Percentiles rank a stretch among this genome's conserved stretches.
Conservation (phyloP, 2,888 invertebrate species). For the Lasioglossum calceatum region DNA sequence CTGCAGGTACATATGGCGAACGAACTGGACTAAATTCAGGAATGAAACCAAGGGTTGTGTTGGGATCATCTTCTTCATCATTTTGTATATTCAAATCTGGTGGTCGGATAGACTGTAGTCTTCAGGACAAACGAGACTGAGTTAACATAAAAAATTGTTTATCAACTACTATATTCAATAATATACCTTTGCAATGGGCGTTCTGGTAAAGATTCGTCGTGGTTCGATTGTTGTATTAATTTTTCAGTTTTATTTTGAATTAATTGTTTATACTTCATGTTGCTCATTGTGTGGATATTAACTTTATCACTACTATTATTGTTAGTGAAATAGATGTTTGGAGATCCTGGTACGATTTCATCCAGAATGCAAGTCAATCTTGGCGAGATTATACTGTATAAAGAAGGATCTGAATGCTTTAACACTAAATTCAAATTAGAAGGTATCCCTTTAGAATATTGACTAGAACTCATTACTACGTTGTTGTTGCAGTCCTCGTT, state of each 20-base stretch:
- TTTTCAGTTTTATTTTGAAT: conserved; percentile 1
- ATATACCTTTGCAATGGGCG: conserved; percentile 39
- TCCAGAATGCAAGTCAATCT: conserved; percentile 69
- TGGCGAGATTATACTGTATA: conserved; percentile 71
- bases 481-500: neutral
- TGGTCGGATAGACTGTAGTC: conserved; percentile 55
- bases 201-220: neutral
- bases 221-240: neutral
- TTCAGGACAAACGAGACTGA: neutral
- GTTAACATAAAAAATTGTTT: neutral
- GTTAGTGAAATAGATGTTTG: conserved; percentile 68
- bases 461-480: neutral
- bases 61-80: conserved; percentile 61
- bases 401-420: neutral
- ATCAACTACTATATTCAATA: neutral
- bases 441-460: neutral
- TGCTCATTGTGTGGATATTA: neutral
- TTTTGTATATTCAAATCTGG: conserved; percentile 49
- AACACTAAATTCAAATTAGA: conserved; percentile 36
- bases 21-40: conserved; percentile 77
- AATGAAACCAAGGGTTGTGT: conserved; percentile 71
- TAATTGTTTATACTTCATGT: neutral
- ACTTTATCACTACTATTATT: conserved; percentile 28
- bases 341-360: conserved; percentile 69
- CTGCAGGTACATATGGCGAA: conserved; percentile 75